A percentile compares a stretch with the other conserved stretches of the same genome.
Evolutionary conservation across 2,797 vertebrate species (phyloP).

Genomic region (Eulemur albifrons): DNA sequence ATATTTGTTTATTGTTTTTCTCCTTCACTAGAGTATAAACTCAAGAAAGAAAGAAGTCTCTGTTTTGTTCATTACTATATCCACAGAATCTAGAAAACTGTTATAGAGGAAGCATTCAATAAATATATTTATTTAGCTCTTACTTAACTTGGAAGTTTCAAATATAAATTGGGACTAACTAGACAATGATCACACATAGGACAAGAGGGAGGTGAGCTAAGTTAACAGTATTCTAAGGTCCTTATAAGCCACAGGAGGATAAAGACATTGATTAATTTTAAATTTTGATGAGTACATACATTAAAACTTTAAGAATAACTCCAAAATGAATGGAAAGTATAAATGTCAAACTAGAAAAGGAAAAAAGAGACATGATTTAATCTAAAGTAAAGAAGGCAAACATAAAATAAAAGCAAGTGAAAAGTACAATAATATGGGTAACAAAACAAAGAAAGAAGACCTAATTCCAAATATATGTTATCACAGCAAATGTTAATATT

Average conservation of each 20-base stretch:
- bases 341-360: neutral
- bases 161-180: neutral
- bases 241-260: neutral
- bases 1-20: neutral
- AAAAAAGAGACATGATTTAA: neutral
- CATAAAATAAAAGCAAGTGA: neutral
- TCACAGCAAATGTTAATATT: neutral
- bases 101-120: neutral
- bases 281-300: neutral
- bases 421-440: neutral
- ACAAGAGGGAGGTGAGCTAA: neutral
- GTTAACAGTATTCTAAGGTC: conserved; percentile 3
- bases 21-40: neutral
- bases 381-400: neutral
- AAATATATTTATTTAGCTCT: neutral
- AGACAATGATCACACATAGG: neutral
- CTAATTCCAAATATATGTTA: neutral
- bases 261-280: neutral
- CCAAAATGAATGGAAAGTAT: neutral
- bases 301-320: neutral
- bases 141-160: neutral
- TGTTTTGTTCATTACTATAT: neutral
- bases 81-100: conserved; percentile 2
- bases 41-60: neutral
- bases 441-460: neutral